Evolutionary conservation across 1,140 invertebrate species (phyloP), one percentile per base, ranked within the genome.

Genomic region (Drosophila melanica): DNA sequence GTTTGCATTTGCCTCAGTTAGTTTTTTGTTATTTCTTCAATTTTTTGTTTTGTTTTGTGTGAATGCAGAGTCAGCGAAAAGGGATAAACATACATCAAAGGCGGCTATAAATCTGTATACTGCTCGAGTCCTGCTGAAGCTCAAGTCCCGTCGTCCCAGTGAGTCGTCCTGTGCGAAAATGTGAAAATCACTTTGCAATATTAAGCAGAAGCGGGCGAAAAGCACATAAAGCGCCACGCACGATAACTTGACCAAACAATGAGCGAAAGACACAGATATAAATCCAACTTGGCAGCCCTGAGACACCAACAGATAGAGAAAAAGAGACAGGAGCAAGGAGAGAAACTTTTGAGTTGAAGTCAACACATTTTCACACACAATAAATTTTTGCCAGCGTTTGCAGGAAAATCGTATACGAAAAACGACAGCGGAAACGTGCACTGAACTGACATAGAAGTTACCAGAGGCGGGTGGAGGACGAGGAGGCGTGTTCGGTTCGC

Each of bases 341-440:
- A 44, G 50, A 53, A 87, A 87, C 84, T 87, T 87, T 87, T 87
- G 82, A 87, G 79, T 89, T 45, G 82, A 89, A 87, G 76, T 79
- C 82, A 87, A 87, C 82, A 87, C 84, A 87, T 89, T 87, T 87
- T 84, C 82, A 87, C 82, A 87, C 82, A 89, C 82, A 87, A 87
- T 87, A 89, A 87, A 87, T 87, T 87, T 89, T 89, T 87, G 82
- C 79, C 48, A 79, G 60, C 79, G 79, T 77, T 66, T 50, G 84
- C 84, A 69, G 55, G 73, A 87, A 78, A 58, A 53, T 47, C 63
- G 39, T 67, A 59, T 59, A 67, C 53, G 45, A 44, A 66, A 27
- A 27, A 27, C 27, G 27, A 27, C 27, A 58, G 50, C 44, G 59
- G 60, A 69, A 45, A 69, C 59, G 59, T 67, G 57, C 48, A 63